Percentiles rank a stretch among this genome's conserved stretches.
Evolutionary conservation across 1,140 invertebrate genomes (phyloP).

Genomic region (Drosophila truncata): DNA sequence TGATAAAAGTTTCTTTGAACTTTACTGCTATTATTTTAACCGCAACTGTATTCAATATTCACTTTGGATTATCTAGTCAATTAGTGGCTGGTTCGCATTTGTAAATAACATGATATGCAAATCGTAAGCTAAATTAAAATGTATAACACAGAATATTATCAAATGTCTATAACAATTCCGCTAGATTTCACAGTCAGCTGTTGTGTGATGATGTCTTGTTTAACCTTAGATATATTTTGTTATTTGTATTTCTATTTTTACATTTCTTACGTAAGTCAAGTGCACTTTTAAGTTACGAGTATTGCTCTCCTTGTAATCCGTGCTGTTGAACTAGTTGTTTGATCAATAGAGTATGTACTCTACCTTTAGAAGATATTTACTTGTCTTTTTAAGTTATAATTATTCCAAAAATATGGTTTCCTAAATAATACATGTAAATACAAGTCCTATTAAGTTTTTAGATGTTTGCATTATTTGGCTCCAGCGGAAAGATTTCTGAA

Average conservation of each 20-base stretch:
- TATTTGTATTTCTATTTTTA: constrained; percentile 41
- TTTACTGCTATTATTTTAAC: constrained; percentile 3
- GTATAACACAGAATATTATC: constrained; percentile 60
- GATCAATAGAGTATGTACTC: too few relatives aligned
- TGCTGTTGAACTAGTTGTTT: constrained; percentile 1
- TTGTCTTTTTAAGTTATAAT: too few relatives aligned
- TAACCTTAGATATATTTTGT: constrained; percentile 24
- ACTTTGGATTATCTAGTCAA: constrained; percentile 54
- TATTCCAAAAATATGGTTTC: not conserved
- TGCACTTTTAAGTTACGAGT: constrained; percentile 15
- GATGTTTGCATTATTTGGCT: too few relatives aligned
- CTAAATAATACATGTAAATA: too few relatives aligned
- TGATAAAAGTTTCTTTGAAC: not conserved
- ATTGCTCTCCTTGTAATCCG: constrained; percentile 20
- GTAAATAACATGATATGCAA: constrained; percentile 55
- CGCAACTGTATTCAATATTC: constrained; percentile 19
- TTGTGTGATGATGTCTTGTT: constrained; percentile 36
- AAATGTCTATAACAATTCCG: constrained; percentile 51
- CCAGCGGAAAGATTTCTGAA: not conserved
- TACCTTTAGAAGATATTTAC: not conserved
- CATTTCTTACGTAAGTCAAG: constrained; percentile 24
- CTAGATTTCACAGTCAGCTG: constrained; percentile 27
- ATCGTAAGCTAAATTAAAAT: constrained; percentile 45
- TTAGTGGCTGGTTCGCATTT: constrained; percentile 50
- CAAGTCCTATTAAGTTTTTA: too few relatives aligned